Conservation (phyloP, 2,888 invertebrate genomes). For the Argyresthia goedartella region DNA sequence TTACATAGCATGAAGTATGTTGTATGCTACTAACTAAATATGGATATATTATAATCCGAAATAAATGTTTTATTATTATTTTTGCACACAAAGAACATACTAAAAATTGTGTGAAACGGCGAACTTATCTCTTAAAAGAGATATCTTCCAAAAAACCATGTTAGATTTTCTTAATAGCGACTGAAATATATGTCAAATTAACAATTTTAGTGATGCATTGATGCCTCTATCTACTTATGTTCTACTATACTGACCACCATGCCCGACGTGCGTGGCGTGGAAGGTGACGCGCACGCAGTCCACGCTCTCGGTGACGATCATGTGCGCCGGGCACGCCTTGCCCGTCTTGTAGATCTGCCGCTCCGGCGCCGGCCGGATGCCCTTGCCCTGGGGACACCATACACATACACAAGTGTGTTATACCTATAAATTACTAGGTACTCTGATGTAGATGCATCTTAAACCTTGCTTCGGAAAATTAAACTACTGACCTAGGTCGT, state of each 20-base stretch:
- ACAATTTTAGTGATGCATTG: neutral
- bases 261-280: slow-evolving; percentile 59
- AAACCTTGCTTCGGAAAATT: too few relatives aligned
- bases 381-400: slow-evolving; percentile 41
- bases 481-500: too few relatives aligned
- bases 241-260: slow-evolving; percentile 55
- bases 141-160: too few relatives aligned
- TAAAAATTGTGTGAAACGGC: too few relatives aligned
- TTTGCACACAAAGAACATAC: too few relatives aligned
- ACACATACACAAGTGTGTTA: neutral
- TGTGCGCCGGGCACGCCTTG: slow-evolving; percentile 59
- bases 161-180: neutral
- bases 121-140: too few relatives aligned
- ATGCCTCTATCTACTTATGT: neutral
- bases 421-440: neutral
- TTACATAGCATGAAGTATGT: too few relatives aligned
- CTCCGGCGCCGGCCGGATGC: slow-evolving; percentile 56
- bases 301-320: slow-evolving; percentile 57
- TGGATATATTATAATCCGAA: neutral
- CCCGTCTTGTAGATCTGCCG: slow-evolving; percentile 62
- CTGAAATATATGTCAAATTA: neutral
- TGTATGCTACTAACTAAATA: too few relatives aligned
- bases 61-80: too few relatives aligned
- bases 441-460: neutral
- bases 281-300: slow-evolving; percentile 52